Percentiles rank a stretch among this genome's conserved stretches.
phyloP scores from a whole-genome alignment of 2,113 vertebrate species.

The Serilophus lunatus region DNA sequence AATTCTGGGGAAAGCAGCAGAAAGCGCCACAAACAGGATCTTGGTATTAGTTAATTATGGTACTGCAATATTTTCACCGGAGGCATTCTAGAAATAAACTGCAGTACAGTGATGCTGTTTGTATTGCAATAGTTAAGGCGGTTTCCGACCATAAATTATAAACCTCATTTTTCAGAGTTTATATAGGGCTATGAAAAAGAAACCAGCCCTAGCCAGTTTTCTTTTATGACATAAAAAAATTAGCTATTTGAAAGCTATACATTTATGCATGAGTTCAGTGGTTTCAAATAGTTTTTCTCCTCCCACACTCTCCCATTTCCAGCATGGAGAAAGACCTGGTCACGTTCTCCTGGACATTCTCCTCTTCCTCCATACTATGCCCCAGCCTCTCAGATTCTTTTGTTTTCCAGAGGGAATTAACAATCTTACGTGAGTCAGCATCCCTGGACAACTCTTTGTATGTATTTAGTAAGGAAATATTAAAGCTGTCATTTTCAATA shows the following conservation, averaged over 20 bases:
- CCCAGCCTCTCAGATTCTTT: neutral
- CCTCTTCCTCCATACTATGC: neutral
- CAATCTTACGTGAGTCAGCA: neutral
- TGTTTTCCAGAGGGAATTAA: neutral
- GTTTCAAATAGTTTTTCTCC: neutral
- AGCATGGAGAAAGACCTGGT: neutral
- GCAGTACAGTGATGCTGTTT: conserved; percentile 64
- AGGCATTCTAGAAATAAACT: conserved; percentile 64
- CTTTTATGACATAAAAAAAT: conserved; percentile 54
- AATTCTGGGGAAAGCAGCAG: conserved; percentile 27
- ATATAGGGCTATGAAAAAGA: conserved; percentile 32
- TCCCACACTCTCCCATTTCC: neutral
- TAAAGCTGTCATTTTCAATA: conserved; percentile 55
- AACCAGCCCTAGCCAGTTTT: conserved; percentile 39
- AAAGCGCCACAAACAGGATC: conserved; percentile 55
- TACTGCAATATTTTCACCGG: conserved; percentile 60
- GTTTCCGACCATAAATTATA: conserved; percentile 53
- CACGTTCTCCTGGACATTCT: neutral
- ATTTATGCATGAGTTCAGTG: conserved; percentile 44
- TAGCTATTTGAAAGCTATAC: conserved; percentile 51
- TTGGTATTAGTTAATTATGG: conserved; percentile 71
- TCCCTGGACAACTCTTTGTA: neutral
- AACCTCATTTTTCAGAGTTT: conserved; percentile 48
- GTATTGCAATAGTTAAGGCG: conserved; percentile 67
- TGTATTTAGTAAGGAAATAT: conserved; percentile 40